Evolutionary conservation across 2,113 vertebrate species (phyloP).

Genomic region (Coregonus clupeaformis): DNA sequence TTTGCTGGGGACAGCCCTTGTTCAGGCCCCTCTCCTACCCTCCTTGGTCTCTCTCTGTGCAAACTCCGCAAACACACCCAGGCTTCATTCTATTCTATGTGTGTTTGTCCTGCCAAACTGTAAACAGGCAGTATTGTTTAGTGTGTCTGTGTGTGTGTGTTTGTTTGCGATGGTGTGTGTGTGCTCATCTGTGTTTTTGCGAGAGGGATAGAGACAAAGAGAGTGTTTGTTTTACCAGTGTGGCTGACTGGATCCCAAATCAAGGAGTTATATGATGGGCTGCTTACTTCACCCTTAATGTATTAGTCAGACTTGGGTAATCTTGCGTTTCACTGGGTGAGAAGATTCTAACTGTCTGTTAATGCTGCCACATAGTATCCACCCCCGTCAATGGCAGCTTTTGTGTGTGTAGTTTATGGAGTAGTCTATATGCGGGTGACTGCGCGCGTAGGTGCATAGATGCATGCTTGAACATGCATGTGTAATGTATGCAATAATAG

Average conservation of each 20-base stretch:
- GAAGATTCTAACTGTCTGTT: not conserved
- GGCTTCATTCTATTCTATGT: slow-evolving; percentile 47
- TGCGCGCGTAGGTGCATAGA: too few species aligned
- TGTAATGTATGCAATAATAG: too few species aligned
- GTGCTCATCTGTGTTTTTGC: slow-evolving; percentile 74
- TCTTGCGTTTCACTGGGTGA: not conserved
- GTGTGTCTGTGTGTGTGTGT: slow-evolving; percentile 75
- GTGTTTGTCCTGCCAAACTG: slow-evolving; percentile 75
- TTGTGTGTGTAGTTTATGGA: not conserved
- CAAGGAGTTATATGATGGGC: slow-evolving; percentile 73
- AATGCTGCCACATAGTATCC: slow-evolving; percentile 12
- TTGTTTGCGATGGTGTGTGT: slow-evolving; percentile 68
- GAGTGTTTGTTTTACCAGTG: slow-evolving; percentile 73
- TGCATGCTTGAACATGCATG: too few species aligned
- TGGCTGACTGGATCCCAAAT: slow-evolving; percentile 66
- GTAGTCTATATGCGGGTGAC: too few species aligned
- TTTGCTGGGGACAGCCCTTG: slow-evolving; percentile 37
- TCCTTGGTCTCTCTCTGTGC: slow-evolving; percentile 58
- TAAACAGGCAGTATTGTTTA: slow-evolving; percentile 80
- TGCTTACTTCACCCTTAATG: slow-evolving; percentile 41
- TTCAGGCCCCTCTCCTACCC: slow-evolving; percentile 36
- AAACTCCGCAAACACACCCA: slow-evolving; percentile 68
- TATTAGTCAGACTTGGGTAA: slow-evolving; percentile 51
- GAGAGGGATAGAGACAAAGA: slow-evolving; percentile 75
- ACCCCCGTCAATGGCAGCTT: slow-evolving; percentile 1